Conservation (phyloP, 2,888 invertebrate genomes). For the Archips xylosteana region DNA sequence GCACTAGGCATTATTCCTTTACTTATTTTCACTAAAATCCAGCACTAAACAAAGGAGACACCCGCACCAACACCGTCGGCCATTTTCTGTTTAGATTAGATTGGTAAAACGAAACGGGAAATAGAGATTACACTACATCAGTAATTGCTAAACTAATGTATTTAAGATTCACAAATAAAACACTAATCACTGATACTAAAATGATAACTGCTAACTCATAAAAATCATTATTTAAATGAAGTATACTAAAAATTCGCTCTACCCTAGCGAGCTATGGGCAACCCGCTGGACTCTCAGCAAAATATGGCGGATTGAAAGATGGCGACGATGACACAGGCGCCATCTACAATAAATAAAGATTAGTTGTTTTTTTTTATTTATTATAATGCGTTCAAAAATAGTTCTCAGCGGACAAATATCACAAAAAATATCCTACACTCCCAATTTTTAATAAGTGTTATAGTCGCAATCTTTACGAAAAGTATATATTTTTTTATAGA, state of each 20-base stretch:
- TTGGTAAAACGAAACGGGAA: slow-evolving; percentile 80
- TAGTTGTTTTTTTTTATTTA: slow-evolving; percentile 46
- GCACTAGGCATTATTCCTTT: slow-evolving; percentile 96
- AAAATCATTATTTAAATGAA: slow-evolving; percentile 75
- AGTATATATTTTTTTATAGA: too few species aligned
- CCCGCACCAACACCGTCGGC: slow-evolving; percentile 92
- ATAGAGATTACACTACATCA: slow-evolving; percentile 71
- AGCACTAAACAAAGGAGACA: slow-evolving; percentile 93
- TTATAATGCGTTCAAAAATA: slow-evolving; percentile 26
- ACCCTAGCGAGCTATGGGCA: slow-evolving; percentile 75
- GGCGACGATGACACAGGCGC: slow-evolving; percentile 68
- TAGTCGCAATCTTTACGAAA: too few species aligned
- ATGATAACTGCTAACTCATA: slow-evolving; percentile 71
- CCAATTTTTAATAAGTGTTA: too few species aligned
- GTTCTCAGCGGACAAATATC: background rate
- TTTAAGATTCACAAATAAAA: slow-evolving; percentile 60
- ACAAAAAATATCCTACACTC: background rate
- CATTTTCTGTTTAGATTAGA: slow-evolving; percentile 91
- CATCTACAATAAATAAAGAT: slow-evolving; percentile 57
- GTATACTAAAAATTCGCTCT: slow-evolving; percentile 72
- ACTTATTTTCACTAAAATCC: slow-evolving; percentile 84
- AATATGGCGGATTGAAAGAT: slow-evolving; percentile 83
- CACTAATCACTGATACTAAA: slow-evolving; percentile 76
- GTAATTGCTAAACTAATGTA: slow-evolving; percentile 58
- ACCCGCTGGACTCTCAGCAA: slow-evolving; percentile 74